Percentiles rank a stretch among this genome's conserved stretches.
These are phyloP conservation scores for Aspiorhynchus laticeps DNA, from an alignment of 2,113 vertebrate genomes.

Conservation along the genomic window DNA sequence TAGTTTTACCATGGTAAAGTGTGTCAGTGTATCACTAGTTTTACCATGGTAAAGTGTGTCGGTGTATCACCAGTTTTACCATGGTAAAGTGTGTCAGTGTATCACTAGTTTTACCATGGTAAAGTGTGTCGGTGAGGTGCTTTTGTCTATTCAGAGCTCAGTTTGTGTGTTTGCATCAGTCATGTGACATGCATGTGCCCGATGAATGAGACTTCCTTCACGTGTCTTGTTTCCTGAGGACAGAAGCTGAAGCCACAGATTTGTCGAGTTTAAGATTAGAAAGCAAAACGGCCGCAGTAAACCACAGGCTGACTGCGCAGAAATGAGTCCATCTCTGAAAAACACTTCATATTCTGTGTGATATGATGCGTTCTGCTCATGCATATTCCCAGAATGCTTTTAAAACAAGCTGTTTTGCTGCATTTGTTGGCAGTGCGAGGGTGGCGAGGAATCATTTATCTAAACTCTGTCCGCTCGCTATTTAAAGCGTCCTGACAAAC, in stretches of 20 bases:
- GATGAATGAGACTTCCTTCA: constrained; percentile 14
- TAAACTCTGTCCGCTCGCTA: not conserved
- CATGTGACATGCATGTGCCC: not conserved
- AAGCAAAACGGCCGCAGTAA: not conserved
- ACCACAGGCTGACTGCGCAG: not conserved
- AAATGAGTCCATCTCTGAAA: not conserved
- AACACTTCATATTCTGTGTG: not conserved
- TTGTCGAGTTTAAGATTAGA: not conserved
- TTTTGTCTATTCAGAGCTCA: not conserved
- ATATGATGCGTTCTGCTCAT: not conserved
- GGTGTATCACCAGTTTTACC: not conserved
- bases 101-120: not conserved
- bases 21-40: not conserved
- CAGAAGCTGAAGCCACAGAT: constrained; percentile 31
- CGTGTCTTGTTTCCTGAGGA: constrained; percentile 33
- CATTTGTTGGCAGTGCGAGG: not conserved
- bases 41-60: not conserved
- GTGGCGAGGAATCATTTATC: not conserved
- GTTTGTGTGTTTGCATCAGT: not conserved
- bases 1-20: no score
- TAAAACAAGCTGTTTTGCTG: not conserved
- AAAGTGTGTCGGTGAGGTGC: not conserved
- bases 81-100: not conserved
- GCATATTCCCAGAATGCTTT: not conserved
- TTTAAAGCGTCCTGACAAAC: not conserved